These are phyloP conservation scores for Acronicta leporina DNA, from an alignment of 2,888 invertebrate genomes.

Conservation along the genomic window DNA sequence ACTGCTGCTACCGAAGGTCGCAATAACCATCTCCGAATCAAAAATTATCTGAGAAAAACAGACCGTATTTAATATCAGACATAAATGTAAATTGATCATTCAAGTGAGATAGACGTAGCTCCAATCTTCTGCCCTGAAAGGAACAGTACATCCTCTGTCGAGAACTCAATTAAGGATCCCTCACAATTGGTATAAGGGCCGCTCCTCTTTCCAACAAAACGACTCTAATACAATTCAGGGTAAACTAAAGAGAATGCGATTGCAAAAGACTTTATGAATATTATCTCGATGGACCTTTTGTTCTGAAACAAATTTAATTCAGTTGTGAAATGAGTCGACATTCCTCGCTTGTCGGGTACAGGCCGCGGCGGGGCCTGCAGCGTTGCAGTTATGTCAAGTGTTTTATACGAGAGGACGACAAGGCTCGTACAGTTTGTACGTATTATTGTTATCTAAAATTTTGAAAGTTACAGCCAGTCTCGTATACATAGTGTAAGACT, in stretches of 20 bases:
- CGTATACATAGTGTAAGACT: background rate
- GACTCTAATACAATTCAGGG: conserved; percentile 31
- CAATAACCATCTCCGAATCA: background rate
- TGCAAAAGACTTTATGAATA: conserved; percentile 53
- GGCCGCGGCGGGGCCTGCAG: conserved; percentile 6
- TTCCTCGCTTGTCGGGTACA: conserved; percentile 27
- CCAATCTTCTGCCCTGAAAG: conserved; percentile 17
- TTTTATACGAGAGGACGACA: conserved; percentile 7
- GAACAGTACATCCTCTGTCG: conserved; percentile 9
- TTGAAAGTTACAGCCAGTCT: background rate
- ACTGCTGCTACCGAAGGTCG: background rate
- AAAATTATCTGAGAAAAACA: background rate
- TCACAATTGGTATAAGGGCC: conserved; percentile 27
- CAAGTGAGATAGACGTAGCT: conserved; percentile 29
- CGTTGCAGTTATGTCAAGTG: conserved; percentile 18
- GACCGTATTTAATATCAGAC: background rate
- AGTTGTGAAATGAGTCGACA: conserved; percentile 41
- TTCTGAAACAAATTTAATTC: conserved; percentile 50
- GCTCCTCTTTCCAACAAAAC: conserved; percentile 37
- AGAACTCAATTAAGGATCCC: conserved; percentile 35
- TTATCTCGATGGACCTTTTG: conserved; percentile 42
- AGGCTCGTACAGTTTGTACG: no score
- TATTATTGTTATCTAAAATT: background rate
- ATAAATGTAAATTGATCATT: conserved; percentile 38
- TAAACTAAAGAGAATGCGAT: conserved; percentile 23